These are phyloP conservation scores for Dynastes maya DNA, from an alignment of 2,888 invertebrate genomes.

Conservation along the genomic window DNA sequence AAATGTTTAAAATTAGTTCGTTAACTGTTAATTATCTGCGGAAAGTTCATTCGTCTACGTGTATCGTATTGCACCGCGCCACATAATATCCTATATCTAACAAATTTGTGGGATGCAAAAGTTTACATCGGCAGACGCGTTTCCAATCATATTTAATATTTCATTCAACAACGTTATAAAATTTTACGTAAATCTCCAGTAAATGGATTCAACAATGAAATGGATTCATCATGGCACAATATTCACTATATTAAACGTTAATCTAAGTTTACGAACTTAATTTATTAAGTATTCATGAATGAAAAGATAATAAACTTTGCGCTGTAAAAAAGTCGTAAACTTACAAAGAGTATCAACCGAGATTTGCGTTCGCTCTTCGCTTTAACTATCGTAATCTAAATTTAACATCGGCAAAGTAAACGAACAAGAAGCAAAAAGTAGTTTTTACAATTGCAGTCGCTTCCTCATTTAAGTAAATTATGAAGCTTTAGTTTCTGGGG, in stretches of 20 bases:
- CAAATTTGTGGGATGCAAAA: too few relatives aligned
- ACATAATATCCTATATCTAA: too few relatives aligned
- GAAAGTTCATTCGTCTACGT: too few relatives aligned
- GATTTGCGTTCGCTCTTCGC: slow-evolving; percentile 11
- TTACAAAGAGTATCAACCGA: slow-evolving; percentile 29
- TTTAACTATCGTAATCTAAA: slow-evolving; percentile 18
- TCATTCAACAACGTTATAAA: not conserved
- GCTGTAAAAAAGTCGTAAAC: slow-evolving; percentile 24
- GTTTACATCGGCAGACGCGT: too few relatives aligned
- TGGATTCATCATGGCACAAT: slow-evolving; percentile 6
- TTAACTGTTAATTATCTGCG: too few relatives aligned
- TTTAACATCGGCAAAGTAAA: slow-evolving; percentile 8
- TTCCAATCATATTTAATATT: not conserved
- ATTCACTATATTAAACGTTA: slow-evolving; percentile 24
- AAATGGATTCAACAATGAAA: not conserved
- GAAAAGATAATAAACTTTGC: slow-evolving; percentile 26
- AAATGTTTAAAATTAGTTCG: too few relatives aligned
- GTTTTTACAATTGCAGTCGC: not conserved
- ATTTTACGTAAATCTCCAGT: slow-evolving; percentile 1
- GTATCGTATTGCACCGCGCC: too few relatives aligned
- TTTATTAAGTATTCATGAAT: slow-evolving; percentile 27
- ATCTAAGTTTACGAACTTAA: slow-evolving; percentile 21
- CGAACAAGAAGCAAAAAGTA: not conserved
- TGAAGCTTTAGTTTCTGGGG: not conserved
- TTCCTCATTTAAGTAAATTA: slow-evolving; percentile 1